A percentile compares a stretch with the other conserved stretches of the same genome.
Evolutionary conservation across 2,888 invertebrate genomes (phyloP).

Genomic region (Latheticus oryzae): DNA sequence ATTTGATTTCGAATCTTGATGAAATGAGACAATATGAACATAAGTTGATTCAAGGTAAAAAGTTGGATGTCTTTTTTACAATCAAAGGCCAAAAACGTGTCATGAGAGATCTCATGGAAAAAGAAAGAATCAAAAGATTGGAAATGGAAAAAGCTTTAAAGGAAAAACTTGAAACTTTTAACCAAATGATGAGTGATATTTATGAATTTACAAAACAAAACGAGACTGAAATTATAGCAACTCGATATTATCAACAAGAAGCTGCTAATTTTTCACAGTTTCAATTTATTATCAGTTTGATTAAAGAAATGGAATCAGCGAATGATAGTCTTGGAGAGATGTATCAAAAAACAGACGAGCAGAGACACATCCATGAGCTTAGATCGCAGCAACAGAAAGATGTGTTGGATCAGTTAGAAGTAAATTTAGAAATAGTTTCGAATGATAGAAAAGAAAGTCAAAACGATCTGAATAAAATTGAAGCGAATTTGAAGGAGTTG

Average conservation of each 20-base stretch:
- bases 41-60: conserved; percentile 85
- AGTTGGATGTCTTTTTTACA: conserved; percentile 86
- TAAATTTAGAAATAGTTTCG: conserved; percentile 59
- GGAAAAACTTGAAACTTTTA: conserved; percentile 67
- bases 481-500: conserved; percentile 59
- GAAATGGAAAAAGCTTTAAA: conserved; percentile 76
- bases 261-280: conserved; percentile 93
- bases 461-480: conserved; percentile 54
- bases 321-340: conserved; percentile 76
- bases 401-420: conserved; percentile 57
- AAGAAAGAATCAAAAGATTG: conserved; percentile 76
- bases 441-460: conserved; percentile 39
- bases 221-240: conserved; percentile 75
- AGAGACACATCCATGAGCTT: conserved; percentile 69
- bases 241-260: conserved; percentile 84
- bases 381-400: conserved; percentile 72
- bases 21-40: conserved; percentile 90
- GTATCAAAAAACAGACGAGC: conserved; percentile 74
- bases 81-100: conserved; percentile 86
- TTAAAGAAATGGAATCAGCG: conserved; percentile 82
- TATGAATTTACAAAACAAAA: conserved; percentile 70
- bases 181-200: conserved; percentile 49
- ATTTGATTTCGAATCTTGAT: conserved; percentile 72
- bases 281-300: conserved; percentile 90
- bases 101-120: conserved; percentile 79